phyloP scores from a whole-genome alignment of 2,888 invertebrate genomes.

The Steinernema scapterisci region DNA sequence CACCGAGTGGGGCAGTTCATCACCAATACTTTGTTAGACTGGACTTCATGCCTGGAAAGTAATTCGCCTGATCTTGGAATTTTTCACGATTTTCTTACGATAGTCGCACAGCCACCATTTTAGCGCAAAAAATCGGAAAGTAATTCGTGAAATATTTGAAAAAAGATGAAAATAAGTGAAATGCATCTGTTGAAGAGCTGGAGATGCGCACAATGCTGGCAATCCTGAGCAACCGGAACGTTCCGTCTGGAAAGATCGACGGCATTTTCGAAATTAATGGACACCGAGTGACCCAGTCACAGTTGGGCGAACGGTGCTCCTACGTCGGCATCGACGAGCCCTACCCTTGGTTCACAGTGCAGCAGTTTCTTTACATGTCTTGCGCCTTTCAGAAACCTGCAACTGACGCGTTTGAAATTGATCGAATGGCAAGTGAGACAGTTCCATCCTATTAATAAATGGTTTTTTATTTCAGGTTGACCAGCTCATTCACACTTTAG shows the following conservation, averaged over 20 bases:
- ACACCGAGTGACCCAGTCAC: constrained; percentile 76
- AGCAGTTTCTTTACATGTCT: constrained; percentile 84
- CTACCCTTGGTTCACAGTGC: constrained; percentile 86
- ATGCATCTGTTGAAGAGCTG: constrained; percentile 71
- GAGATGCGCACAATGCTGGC: constrained; percentile 86
- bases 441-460: constrained; percentile 24
- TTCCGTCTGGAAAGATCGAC: constrained; percentile 71
- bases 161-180: too few relatives aligned
- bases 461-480: constrained; percentile 76
- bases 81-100: too few relatives aligned
- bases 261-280: constrained; percentile 88
- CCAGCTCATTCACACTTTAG: constrained; percentile 86
- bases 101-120: too few relatives aligned
- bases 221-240: constrained; percentile 79
- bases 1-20: too few relatives aligned
- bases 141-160: too few relatives aligned
- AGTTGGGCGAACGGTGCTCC: constrained; percentile 77
- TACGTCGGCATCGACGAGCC: constrained; percentile 80
- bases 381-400: constrained; percentile 46
- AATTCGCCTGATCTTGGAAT: too few relatives aligned
- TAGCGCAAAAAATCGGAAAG: too few relatives aligned
- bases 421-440: constrained; percentile 37
- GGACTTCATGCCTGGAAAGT: too few relatives aligned
- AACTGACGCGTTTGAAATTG: constrained; percentile 44
- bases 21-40: too few relatives aligned